These are phyloP conservation scores for Procavia capensis DNA, from an alignment of 2,113 vertebrate species.

Conservation along the genomic window DNA sequence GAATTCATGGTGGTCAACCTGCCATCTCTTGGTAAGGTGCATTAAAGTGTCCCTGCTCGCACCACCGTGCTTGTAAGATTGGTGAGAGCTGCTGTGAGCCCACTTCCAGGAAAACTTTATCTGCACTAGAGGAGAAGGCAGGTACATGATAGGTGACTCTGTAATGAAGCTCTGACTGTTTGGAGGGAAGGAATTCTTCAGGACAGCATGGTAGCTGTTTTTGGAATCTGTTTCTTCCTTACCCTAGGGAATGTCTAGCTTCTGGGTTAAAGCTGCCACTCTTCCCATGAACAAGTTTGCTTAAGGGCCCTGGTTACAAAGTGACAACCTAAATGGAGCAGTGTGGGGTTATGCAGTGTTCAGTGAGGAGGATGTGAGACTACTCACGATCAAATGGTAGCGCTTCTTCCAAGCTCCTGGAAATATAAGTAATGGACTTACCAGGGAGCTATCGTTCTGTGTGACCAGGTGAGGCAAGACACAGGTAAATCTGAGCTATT, in stretches of 20 bases:
- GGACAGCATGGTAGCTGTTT: not conserved
- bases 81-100: not conserved
- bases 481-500: not conserved
- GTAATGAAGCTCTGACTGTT: not conserved
- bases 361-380: too few relatives aligned
- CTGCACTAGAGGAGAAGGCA: not conserved
- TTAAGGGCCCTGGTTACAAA: not conserved
- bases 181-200: not conserved
- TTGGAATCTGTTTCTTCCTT: not conserved
- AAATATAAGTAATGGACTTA: not conserved
- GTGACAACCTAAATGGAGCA: not conserved
- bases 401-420: not conserved
- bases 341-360: not conserved
- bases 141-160: too few relatives aligned
- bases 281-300: not conserved
- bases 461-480: not conserved
- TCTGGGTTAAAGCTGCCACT: not conserved
- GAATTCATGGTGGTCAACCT: not conserved
- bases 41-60: not conserved
- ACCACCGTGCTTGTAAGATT: not conserved
- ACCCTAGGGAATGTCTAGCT: not conserved
- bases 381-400: not conserved
- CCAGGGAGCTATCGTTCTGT: not conserved
- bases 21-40: not conserved
- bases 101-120: not conserved